Conservation (phyloP, 2,797 vertebrate genomes). For the Melanogrammus aeglefinus region DNA sequence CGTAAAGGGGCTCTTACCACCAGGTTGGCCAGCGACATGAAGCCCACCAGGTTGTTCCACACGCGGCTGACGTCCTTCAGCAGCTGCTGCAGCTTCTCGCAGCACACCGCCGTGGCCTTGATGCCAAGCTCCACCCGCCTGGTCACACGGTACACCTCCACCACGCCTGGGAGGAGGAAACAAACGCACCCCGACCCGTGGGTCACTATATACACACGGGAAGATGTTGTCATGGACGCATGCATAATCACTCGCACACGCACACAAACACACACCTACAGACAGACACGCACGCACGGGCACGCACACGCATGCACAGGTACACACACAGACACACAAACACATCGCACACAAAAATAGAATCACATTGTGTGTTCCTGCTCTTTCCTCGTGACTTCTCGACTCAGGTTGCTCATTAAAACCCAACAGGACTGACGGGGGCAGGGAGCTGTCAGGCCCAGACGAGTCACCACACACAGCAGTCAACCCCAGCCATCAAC, state of each 20-base stretch:
- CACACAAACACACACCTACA: constrained; percentile 10
- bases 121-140: constrained; percentile 95
- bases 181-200: not conserved
- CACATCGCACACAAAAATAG: no score
- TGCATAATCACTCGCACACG: not conserved
- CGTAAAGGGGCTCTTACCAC: constrained; percentile 71
- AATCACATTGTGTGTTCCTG: not conserved
- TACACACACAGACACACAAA: no score
- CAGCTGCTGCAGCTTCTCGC: constrained; percentile 92
- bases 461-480: not conserved
- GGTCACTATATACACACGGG: not conserved
- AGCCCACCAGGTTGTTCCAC: constrained; percentile 97
- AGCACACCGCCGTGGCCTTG: constrained; percentile 95
- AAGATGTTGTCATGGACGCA: not conserved
- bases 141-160: constrained; percentile 94
- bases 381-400: not conserved
- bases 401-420: not conserved
- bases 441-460: not conserved
- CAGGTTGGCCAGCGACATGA: constrained; percentile 95
- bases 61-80: constrained; percentile 94
- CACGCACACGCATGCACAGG: not conserved
- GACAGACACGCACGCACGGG: constrained; percentile 3
- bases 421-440: not conserved
- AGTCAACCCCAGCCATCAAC: not conserved
- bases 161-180: constrained; percentile 79